These are phyloP conservation scores for Cryptotis parvus DNA, from an alignment of 2,113 vertebrate genomes.

Conservation along the genomic window DNA sequence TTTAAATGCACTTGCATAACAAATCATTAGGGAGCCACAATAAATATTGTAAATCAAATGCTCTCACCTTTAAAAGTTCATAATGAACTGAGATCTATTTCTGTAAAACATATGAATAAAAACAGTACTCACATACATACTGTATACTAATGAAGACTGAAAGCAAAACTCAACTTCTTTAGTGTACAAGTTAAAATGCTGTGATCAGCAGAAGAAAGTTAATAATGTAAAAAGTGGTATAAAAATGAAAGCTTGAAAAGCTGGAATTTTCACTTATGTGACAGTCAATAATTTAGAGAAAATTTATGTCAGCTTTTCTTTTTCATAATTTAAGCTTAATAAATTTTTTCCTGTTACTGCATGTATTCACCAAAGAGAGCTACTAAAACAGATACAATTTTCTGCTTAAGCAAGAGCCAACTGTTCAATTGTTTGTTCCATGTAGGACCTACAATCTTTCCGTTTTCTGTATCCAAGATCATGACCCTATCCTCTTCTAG, in stretches of 20 bases:
- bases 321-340: background rate
- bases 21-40: conserved; percentile 35
- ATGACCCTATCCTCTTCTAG: background rate
- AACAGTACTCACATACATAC: conserved; percentile 34
- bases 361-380: background rate
- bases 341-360: background rate
- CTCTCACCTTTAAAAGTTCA: conserved; percentile 62
- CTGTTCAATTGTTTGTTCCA: background rate
- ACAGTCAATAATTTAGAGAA: no score
- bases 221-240: background rate
- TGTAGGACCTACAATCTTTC: background rate
- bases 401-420: background rate
- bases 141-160: conserved; percentile 50
- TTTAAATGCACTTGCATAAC: conserved; percentile 58
- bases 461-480: rapidly evolving
- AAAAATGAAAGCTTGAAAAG: background rate
- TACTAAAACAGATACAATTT: background rate
- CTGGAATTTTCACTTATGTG: no score
- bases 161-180: conserved; percentile 53
- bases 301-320: background rate
- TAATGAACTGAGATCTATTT: conserved; percentile 67
- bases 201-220: background rate
- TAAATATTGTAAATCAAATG: conserved; percentile 76
- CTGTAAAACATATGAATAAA: conserved; percentile 68
- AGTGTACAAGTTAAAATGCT: conserved; percentile 14